A percentile compares a stretch with the other conserved stretches of the same genome.
phyloP scores from a whole-genome alignment of 2,113 vertebrate genomes.

The Phylloscopus trochiloides region DNA sequence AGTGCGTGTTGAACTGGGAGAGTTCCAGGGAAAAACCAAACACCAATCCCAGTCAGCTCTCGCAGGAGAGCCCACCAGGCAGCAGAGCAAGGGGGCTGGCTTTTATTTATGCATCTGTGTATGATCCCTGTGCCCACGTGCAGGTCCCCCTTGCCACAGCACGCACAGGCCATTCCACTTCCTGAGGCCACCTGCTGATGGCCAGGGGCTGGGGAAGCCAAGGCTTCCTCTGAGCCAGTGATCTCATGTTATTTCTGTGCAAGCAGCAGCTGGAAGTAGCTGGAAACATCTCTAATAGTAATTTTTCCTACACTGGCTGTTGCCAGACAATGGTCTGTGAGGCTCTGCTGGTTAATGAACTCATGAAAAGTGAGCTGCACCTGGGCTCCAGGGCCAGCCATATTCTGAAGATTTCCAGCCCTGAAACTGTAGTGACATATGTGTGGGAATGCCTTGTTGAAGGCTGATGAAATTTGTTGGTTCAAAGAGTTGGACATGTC shows the following conservation, averaged over 20 bases:
- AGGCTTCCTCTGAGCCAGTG: slow-evolving; percentile 26
- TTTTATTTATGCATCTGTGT: slow-evolving; percentile 14
- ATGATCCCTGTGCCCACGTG: not conserved
- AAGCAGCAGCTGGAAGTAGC: slow-evolving; percentile 60
- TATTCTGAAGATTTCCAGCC: not conserved
- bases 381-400: not conserved
- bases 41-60: not conserved
- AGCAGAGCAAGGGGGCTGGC: not conserved
- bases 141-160: not conserved
- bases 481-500: not conserved
- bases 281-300: slow-evolving; percentile 54
- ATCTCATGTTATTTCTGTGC: slow-evolving; percentile 22
- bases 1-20: not conserved
- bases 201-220: slow-evolving; percentile 5
- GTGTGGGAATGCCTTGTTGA: not conserved
- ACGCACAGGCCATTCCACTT: not conserved
- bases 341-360: slow-evolving; percentile 18
- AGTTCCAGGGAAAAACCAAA: slow-evolving; percentile 19
- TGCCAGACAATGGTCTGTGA: not conserved
- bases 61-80: not conserved
- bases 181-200: slow-evolving; percentile 3
- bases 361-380: slow-evolving; percentile 16
- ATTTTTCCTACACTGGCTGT: not conserved
- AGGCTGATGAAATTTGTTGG: not conserved
- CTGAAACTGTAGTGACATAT: not conserved